Base-by-base conservation (phyloP, 1,140 invertebrate genomes). In the Pseudomyrmex gracilis region DNA sequence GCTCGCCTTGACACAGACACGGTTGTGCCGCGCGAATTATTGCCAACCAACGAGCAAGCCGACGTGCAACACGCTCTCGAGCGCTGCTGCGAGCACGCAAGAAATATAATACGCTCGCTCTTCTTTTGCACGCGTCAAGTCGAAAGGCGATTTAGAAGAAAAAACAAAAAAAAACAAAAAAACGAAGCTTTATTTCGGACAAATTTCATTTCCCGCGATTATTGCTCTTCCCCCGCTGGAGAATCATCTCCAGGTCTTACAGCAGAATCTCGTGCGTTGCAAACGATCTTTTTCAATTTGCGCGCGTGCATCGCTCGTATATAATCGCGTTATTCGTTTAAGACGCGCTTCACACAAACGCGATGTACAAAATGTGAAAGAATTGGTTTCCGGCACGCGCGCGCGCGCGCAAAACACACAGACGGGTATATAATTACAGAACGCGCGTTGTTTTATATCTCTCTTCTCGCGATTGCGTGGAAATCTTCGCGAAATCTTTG, bases 21-120 rank as follows among this genome's bases (percentile, higher is more conserved):
- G 51, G 53, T 60, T 61, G 70, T 61, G 70, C 57, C 60, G 43
- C 47, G 63, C 55, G 51, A 84, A 86, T 86, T 77, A 86, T 84
- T 70, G 53, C 34, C 58, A 12, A 74, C 22, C 51, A 43, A 20
- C 63, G 13, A 34, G 34, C 17, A 51, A 43, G 22, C 67, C 49
- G 58, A 13, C 70, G 45, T 66, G 45, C 70, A 43, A 1, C 51
- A 53, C 17, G 66, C 17, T 13, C 17, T 13, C 70, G 53, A 80
- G n/a, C 22, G 34, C n/a, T n/a, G 34, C 34, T 34, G 4, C 34
- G 22, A 80, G 53, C 43, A 47, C 58, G 34, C 34, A 34, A 34
- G 34, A 57, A 80, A 60, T 13, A 60, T 13, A 70, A 60, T n/a
- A 34, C 12, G 12, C 2, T 70, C 22, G 10, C 12, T 58, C 24